phyloP scores from a whole-genome alignment of 2,888 invertebrate genomes.

The Noctua pronuba region DNA sequence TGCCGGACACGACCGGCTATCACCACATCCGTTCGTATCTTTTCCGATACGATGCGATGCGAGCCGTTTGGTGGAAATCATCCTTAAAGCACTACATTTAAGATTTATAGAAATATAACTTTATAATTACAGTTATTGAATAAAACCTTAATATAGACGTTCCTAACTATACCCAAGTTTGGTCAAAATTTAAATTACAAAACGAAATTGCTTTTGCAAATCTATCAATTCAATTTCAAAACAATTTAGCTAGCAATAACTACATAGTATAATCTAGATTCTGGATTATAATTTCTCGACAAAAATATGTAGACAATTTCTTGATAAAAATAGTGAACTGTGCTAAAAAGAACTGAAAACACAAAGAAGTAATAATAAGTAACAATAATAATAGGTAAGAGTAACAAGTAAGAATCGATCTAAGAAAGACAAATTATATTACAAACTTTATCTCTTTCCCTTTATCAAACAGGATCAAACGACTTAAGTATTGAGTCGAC shows the following conservation, averaged over 20 bases:
- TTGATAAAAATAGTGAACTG: not conserved
- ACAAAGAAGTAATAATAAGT: no score
- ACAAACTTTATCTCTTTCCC: conserved; percentile 19
- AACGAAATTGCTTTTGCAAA: conserved; percentile 11
- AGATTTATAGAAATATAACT: not conserved
- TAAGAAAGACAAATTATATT: not conserved
- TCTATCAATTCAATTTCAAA: conserved; percentile 10
- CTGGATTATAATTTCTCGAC: not conserved
- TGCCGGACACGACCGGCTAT: no score
- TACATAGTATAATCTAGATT: not conserved
- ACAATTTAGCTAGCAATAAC: not conserved
- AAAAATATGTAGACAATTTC: not conserved
- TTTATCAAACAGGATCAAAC: conserved; percentile 6
- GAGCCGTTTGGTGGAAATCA: no score
- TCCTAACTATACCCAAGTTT: not conserved
- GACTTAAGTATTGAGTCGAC: not conserved
- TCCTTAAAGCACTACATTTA: not conserved
- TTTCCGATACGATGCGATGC: no score
- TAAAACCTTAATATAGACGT: not conserved
- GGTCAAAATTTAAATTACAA: not conserved
- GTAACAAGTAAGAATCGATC: not conserved
- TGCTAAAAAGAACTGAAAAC: conserved; percentile 14
- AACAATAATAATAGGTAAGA: no score
- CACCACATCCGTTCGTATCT: no score
- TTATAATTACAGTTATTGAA: not conserved